Conservation (phyloP, 2,113 vertebrate genomes). For the Pollachius pollachius region DNA sequence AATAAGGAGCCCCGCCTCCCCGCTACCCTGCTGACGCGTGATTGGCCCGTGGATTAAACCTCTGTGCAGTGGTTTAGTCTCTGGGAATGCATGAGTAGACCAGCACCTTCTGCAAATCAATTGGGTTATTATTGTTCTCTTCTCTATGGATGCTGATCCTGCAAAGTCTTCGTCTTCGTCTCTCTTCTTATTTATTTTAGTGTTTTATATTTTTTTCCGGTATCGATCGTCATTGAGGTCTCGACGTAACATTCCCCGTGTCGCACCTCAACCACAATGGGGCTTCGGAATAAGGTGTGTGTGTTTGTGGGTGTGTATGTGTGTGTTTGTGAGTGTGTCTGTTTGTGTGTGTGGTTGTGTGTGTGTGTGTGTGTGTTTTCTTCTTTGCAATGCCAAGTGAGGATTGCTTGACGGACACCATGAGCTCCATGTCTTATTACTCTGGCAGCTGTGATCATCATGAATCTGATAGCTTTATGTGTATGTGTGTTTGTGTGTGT, state of each 20-base stretch:
- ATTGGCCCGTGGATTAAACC: conserved; percentile 34
- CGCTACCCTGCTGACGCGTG: conserved; percentile 46
- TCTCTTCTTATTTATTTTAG: no score
- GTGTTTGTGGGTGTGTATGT: conserved; percentile 24
- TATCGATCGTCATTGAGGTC: conserved; percentile 51
- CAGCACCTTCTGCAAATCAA: conserved; percentile 47
- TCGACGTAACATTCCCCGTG: conserved; percentile 26
- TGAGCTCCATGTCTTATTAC: conserved; percentile 56
- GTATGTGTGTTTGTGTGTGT: conserved; percentile 21
- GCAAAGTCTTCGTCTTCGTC: conserved; percentile 38
- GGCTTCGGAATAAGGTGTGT: conserved; percentile 27
- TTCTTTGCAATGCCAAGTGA: conserved; percentile 33
- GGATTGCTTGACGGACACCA: conserved; percentile 54
- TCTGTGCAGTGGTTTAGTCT: conserved; percentile 35
- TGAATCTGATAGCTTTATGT: conserved; percentile 58
- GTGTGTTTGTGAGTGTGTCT: conserved; percentile 10
- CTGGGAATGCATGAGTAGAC: conserved; percentile 40
- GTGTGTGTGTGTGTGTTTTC: conserved; percentile 9
- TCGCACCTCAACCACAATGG: conserved; percentile 21
- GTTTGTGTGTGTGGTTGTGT: not conserved
- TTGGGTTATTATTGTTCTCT: conserved; percentile 26
- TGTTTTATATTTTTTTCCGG: conserved; percentile 36
- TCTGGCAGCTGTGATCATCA: conserved; percentile 59
- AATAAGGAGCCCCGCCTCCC: conserved; percentile 45
- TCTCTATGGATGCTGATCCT: conserved; percentile 52